Percentiles rank a stretch among this genome's conserved stretches.
phyloP scores from a whole-genome alignment of 1,140 invertebrate species.

The Augochlora pura region DNA sequence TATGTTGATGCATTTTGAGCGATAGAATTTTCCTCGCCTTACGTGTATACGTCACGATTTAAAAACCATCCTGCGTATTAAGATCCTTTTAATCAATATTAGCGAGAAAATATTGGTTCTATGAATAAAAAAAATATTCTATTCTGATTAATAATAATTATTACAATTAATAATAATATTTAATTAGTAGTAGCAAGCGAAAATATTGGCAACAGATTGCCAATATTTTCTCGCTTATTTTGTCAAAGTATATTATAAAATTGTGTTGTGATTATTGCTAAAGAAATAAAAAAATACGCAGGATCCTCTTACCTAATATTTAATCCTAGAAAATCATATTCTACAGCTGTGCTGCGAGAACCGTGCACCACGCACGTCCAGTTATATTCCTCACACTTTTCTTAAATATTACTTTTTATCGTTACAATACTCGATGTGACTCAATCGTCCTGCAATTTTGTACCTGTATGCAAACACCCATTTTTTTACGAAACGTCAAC shows the following conservation, averaged over 20 bases:
- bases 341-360: constrained; percentile 2
- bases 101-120: constrained; percentile 13
- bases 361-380: constrained; percentile 34
- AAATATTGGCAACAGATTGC: too few relatives aligned
- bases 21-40: too few relatives aligned
- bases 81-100: constrained; percentile 6
- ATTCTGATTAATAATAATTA: too few relatives aligned
- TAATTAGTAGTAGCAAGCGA: too few relatives aligned
- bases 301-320: constrained; percentile 10
- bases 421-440: constrained; percentile 8
- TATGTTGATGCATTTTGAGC: too few relatives aligned
- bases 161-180: too few relatives aligned
- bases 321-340: constrained; percentile 7
- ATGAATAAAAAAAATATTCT: too few relatives aligned
- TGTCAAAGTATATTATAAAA: neutral
- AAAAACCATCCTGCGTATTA: neutral
- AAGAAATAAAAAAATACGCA: constrained; percentile 34
- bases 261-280: constrained; percentile 44
- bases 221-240: constrained; percentile 21
- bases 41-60: too few relatives aligned
- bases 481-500: neutral
- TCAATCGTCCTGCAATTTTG: neutral
- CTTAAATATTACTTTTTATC: constrained; percentile 24
- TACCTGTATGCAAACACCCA: too few relatives aligned
- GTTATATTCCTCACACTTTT: constrained; percentile 42